Base-by-base conservation (phyloP, 1,140 invertebrate species). In the Cydia pomonella region DNA sequence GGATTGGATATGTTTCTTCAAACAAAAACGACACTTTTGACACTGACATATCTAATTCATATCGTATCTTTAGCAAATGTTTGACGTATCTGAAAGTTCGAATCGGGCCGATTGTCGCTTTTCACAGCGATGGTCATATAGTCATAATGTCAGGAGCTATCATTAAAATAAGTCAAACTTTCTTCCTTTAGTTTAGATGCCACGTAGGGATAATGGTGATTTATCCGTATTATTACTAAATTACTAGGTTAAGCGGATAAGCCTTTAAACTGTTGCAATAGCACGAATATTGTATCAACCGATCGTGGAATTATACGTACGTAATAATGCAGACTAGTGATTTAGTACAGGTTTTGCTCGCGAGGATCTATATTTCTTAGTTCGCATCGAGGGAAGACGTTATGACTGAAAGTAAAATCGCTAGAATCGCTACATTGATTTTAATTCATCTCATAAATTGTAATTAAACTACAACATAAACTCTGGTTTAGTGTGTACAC, bases 281-380 rank as follows among this genome's bases (percentile, higher is more conserved):
- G 47, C 25, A 59, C 21, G 27, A 73, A 53, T 50, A 62, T 50
- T 73, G 47, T 72, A 72, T 47, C 38, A 47, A 47, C 18, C 72
- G 74, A 82, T 82, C 77, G 77, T 77, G 74, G 79, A 83, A 82
- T 85, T 84, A 83, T 87, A 84, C 83, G 81, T 84, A 87, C 84
- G 84, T 89, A 89, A 90, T 90, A 90, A 89, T 87, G 82, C 84
- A 88, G 84, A 86, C 87, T 90, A 89, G 89, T 92, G 87, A 91
- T 91, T 90, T 91, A 92, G 83, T 91, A 89, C 88, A 89, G 89
- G 88, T 91, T 92, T 91, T 90, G 85, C 88, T 87, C 83, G 85
- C 83, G 80, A 89, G 84, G 84, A 88, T 89, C 87, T 92, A 92
- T 90, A 91, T 92, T 90, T 92, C 89, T 91, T 90, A 87, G 87